Evolutionary conservation across 2,113 vertebrate genomes (phyloP).

Genomic region (Miniopterus natalensis): DNA sequence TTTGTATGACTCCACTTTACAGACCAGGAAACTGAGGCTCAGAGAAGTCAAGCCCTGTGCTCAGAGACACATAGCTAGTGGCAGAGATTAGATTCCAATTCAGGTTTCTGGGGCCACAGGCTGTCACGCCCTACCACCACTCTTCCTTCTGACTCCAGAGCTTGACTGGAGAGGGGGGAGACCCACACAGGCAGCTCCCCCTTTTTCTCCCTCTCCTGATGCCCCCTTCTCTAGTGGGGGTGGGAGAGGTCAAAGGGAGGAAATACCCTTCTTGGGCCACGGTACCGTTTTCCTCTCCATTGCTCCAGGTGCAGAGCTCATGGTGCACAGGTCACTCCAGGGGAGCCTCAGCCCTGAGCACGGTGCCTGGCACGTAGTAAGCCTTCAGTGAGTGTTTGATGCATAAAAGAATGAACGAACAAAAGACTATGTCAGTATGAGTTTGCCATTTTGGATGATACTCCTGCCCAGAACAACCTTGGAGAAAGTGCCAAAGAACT

Average conservation of each 20-base stretch:
- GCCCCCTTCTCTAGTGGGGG: neutral
- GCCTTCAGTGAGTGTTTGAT: neutral
- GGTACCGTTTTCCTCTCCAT: neutral
- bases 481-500: slow-evolving; percentile 3
- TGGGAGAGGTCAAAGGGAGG: neutral
- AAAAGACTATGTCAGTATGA: neutral
- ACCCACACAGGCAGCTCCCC: neutral
- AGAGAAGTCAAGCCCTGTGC: neutral
- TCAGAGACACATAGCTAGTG: neutral
- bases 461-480: neutral
- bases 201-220: neutral
- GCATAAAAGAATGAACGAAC: neutral
- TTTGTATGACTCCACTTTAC: neutral
- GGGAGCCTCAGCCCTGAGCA: neutral
- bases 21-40: neutral
- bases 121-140: neutral
- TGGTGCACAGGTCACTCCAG: neutral
- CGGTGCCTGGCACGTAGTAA: neutral
- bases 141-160: neutral
- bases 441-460: neutral
- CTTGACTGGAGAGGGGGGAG: neutral
- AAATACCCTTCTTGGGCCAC: neutral
- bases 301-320: neutral
- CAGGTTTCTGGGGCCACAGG: neutral
- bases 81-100: neutral